Percentiles rank a stretch among this genome's conserved stretches.
phyloP scores from a whole-genome alignment of 2,113 vertebrate genomes.

The Lonchura striata region DNA sequence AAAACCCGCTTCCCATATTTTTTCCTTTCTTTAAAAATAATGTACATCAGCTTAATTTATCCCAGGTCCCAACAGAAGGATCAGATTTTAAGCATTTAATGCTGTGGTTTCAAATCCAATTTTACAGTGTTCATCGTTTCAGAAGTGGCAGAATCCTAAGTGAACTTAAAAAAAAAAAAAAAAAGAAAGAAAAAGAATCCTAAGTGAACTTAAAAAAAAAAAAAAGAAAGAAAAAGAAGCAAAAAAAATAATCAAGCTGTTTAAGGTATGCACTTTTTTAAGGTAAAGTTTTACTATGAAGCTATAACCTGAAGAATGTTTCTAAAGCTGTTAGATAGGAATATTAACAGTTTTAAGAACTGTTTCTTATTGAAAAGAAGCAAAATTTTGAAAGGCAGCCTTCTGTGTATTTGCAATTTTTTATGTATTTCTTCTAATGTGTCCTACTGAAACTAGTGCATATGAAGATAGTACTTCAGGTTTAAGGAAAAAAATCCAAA shows the following conservation, averaged over 20 bases:
- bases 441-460: background rate
- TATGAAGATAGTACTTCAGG: background rate
- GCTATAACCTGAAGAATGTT: conserved; percentile 3
- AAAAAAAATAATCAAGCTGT: background rate
- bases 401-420: background rate
- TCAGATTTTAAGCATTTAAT: conserved; percentile 79
- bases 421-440: background rate
- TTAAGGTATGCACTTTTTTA: background rate
- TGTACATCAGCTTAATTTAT: conserved; percentile 83
- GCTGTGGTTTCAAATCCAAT: conserved; percentile 82
- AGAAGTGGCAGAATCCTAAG: conserved; percentile 72
- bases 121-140: conserved; percentile 77
- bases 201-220: background rate
- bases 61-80: conserved; percentile 82
- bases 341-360: conserved; percentile 23
- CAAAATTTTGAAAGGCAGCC: background rate
- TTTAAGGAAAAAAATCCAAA: background rate
- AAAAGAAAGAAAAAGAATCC: conserved; percentile 30
- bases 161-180: background rate
- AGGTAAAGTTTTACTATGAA: conserved; percentile 15
- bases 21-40: conserved; percentile 78
- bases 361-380: background rate
- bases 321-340: conserved; percentile 14
- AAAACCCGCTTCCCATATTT: conserved; percentile 77
- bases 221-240: background rate